These are phyloP conservation scores for Tenthredo mesomela DNA, from an alignment of 2,888 invertebrate genomes.

Conservation along the genomic window DNA sequence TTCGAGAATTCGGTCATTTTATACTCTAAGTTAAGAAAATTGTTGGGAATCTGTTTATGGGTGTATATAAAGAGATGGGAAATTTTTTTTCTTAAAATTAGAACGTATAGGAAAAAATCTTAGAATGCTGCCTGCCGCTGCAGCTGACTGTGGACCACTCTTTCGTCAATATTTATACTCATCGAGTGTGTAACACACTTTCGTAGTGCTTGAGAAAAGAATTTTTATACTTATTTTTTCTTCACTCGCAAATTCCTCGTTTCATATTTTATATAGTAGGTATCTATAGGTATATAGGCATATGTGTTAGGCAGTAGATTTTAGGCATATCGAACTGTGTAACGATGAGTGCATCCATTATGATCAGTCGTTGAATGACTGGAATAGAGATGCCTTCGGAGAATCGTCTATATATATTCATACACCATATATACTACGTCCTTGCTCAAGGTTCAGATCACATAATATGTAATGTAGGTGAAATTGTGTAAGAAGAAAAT, in stretches of 20 bases:
- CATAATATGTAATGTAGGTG: neutral
- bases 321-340: neutral
- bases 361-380: constrained; percentile 23
- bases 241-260: neutral
- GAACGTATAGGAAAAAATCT: neutral
- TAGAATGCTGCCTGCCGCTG: neutral
- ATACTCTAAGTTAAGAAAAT: neutral
- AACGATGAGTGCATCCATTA: constrained; percentile 46
- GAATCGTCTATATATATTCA: neutral
- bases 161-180: constrained; percentile 24
- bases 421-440: neutral
- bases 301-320: neutral
- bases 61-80: neutral
- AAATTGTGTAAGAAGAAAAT: neutral
- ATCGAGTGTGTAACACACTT: neutral
- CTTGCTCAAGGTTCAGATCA: neutral
- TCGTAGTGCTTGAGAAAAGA: neutral
- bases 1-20: neutral
- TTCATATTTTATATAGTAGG: too few relatives aligned
- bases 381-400: neutral
- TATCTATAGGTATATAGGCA: neutral
- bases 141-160: neutral
- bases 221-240: neutral
- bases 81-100: neutral
- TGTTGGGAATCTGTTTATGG: neutral